Percentiles rank a stretch among this genome's conserved stretches.
These are phyloP conservation scores for Mormyrus lacerda DNA, from an alignment of 2,113 vertebrate species.

Conservation along the genomic window DNA sequence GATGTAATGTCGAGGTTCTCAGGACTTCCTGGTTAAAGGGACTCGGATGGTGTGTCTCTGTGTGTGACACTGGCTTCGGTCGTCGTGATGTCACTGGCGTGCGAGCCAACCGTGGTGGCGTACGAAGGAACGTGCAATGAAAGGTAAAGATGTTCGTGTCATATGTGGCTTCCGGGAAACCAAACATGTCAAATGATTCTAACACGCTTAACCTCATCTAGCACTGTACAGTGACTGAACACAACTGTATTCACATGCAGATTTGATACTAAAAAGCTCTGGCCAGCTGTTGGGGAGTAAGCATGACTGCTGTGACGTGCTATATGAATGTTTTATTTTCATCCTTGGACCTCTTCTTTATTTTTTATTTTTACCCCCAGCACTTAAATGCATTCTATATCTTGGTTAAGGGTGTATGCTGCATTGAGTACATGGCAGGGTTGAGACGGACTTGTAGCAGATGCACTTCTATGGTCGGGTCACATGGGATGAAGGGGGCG, in stretches of 20 bases:
- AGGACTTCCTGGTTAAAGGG: not conserved
- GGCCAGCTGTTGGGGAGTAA: not conserved
- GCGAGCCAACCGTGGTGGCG: not conserved
- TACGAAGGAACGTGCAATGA: not conserved
- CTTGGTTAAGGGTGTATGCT: not conserved
- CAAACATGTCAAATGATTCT: not conserved
- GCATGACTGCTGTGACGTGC: not conserved
- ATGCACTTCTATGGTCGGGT: not conserved
- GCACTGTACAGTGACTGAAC: not conserved
- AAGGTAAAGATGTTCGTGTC: not conserved
- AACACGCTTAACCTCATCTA: not conserved
- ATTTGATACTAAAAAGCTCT: not conserved
- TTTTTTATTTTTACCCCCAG: not conserved
- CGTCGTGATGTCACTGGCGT: not conserved
- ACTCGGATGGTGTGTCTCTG: not conserved
- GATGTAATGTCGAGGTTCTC: not conserved
- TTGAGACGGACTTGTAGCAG: not conserved
- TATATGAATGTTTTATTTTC: not conserved
- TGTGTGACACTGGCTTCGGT: not conserved
- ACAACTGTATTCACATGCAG: not conserved
- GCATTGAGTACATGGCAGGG: not conserved
- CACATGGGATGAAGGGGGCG: not conserved
- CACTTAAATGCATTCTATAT: not conserved
- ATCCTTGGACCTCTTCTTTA: not conserved
- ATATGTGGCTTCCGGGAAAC: not conserved